phyloP scores from a whole-genome alignment of 2,113 vertebrate species.

The Boleophthalmus pectinirostris region DNA sequence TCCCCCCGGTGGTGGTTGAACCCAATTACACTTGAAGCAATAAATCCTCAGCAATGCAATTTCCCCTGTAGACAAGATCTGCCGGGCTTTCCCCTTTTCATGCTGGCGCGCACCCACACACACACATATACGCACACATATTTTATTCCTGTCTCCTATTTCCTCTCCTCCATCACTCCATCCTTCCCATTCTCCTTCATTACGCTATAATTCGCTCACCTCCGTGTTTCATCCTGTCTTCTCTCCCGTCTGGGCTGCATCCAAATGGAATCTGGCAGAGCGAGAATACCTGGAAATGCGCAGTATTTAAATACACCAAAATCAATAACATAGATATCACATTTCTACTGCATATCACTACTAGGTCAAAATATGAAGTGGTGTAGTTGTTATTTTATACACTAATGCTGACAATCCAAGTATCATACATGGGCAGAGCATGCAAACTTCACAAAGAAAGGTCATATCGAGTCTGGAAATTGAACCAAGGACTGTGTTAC shows the following conservation, averaged over 20 bases:
- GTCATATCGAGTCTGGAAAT: too few species aligned
- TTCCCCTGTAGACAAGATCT: slow-evolving; percentile 72
- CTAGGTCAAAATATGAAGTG: too few species aligned
- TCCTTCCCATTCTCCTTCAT: slow-evolving; percentile 12
- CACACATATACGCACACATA: neutral
- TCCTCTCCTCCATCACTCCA: slow-evolving; percentile 20
- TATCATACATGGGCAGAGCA: too few species aligned
- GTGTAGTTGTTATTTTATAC: too few species aligned
- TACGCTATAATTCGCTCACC: slow-evolving; percentile 19
- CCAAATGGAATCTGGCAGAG: neutral
- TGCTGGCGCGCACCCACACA: neutral
- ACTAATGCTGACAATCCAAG: too few species aligned
- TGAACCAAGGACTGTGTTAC: too few species aligned
- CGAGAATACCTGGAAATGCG: neutral
- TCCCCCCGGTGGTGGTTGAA: slow-evolving; percentile 73
- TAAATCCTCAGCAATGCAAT: slow-evolving; percentile 79
- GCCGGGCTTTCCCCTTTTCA: slow-evolving; percentile 41
- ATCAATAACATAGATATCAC: neutral
- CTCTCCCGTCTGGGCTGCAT: neutral
- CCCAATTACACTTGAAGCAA: slow-evolving; percentile 79
- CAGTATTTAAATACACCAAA: neutral
- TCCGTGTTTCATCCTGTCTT: slow-evolving; percentile 13
- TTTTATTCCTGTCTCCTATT: slow-evolving; percentile 16
- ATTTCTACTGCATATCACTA: too few species aligned
- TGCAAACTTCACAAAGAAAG: neutral